These are phyloP conservation scores for Salarias fasciatus DNA, from an alignment of 2,797 vertebrate species.

Conservation along the genomic window DNA sequence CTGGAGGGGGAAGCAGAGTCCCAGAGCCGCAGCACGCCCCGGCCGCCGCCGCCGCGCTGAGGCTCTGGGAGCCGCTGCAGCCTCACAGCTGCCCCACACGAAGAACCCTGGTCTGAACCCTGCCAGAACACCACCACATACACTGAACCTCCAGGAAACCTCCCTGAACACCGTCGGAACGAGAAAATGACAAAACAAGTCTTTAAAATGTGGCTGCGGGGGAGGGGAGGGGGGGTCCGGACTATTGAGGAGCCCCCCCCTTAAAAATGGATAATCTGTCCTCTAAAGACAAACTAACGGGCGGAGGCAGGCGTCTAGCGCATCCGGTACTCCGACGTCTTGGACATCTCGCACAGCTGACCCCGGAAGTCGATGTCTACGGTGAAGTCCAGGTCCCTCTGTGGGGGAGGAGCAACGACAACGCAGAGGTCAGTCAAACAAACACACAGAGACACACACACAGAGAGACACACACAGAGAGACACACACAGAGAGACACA, in stretches of 20 bases:
- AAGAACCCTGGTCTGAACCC: conserved; percentile 22
- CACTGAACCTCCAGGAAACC: conserved; percentile 44
- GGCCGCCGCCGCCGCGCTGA: no score
- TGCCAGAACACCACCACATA: conserved; percentile 27
- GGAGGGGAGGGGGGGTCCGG: conserved; percentile 51
- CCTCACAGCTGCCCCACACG: no score
- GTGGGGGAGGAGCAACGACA: conserved; percentile 34
- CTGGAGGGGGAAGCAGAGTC: no score
- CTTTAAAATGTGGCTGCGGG: conserved; percentile 72
- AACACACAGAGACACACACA: no score
- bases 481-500: no score
- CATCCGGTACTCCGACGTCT: conserved; percentile 96
- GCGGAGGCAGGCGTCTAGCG: conserved; percentile 76
- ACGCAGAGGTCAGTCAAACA: neutral
- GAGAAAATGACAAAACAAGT: conserved; percentile 42
- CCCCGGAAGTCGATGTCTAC: conserved; percentile 95
- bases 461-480: no score
- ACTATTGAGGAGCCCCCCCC: conserved; percentile 49
- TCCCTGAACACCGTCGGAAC: conserved; percentile 65
- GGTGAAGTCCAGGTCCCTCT: conserved; percentile 95
- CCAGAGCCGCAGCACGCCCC: no score
- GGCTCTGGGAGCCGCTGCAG: no score
- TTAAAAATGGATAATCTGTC: conserved; percentile 43
- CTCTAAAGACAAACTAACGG: conserved; percentile 53
- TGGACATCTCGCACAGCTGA: conserved; percentile 93